Evolutionary conservation across 2,888 invertebrate genomes (phyloP), one percentile per base, ranked within the genome.

Genomic region (Charanyca ferruginea): DNA sequence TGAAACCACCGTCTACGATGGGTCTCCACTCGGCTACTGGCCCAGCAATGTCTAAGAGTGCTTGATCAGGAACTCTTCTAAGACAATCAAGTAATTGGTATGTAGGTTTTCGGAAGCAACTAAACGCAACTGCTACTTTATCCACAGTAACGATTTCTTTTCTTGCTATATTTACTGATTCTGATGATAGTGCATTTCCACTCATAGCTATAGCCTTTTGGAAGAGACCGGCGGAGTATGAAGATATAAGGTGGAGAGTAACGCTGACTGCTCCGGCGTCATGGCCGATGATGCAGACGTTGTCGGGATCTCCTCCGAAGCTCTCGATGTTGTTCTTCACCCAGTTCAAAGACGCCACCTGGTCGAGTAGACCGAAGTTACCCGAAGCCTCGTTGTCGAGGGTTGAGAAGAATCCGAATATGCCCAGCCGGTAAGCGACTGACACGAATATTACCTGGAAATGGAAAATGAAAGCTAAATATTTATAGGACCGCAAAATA

Each of bases 381-480:
- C 98, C 98, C 0, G 97, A 96, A 6, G 98, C 97, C 89, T 97
- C 97, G 7, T 97, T 96, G 85, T 98, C 98, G 81, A 97, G 96
- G 7, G 98, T 97, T 18, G 98, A 97, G 85, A 98, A 97, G 88
- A 98, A 98, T n/a, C 98, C 98, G 80, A 98, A 97, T 73, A 98
- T 97, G 88, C 97, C 98, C 52, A 98, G 92, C 8, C 98, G 96
- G 91, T 97, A 98, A 0, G 98, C 97, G 45, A 98, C 96, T 1
- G 98, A 97, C 8, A 98, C 97, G 54, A 98, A 97, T 81, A 98
- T 96, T 16, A 98, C 96, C 96, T 97, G 95, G 20, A 69, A 91
- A 90, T 32, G 64, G n/a, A 66, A 80, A 57, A 65, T 13, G 0
- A 16, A 32, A 57, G 11, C 4, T 55, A 53, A 38, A 11, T 9